Conservation (phyloP, 2,888 invertebrate species). For the Nomada hirtipes region DNA sequence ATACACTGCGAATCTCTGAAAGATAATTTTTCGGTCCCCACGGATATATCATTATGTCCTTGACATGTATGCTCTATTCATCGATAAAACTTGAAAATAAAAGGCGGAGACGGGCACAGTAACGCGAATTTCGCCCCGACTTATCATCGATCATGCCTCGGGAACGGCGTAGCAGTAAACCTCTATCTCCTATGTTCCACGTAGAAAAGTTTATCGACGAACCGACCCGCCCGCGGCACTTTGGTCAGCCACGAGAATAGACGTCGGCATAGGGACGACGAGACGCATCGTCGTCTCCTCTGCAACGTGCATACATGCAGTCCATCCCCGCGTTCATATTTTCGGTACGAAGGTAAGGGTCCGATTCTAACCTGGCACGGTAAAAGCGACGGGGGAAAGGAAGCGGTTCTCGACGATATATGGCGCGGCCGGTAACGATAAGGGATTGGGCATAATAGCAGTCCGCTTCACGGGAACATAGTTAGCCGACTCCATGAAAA, state of each 20-base stretch:
- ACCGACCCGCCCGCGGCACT: conserved; percentile 48
- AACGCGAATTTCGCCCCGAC: conserved; percentile 59
- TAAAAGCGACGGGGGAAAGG: conserved; percentile 60
- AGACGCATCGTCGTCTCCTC: neutral
- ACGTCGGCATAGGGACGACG: conserved; percentile 20
- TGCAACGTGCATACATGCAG: neutral
- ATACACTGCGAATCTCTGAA: conserved; percentile 5
- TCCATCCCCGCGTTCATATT: conserved; percentile 50
- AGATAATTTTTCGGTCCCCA: conserved; percentile 44
- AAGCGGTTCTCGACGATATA: conserved; percentile 73
- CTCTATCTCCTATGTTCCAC: conserved; percentile 49
- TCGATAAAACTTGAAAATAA: conserved; percentile 52
- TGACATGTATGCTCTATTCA: conserved; percentile 44
- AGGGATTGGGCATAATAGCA: conserved; percentile 78
- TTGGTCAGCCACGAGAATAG: conserved; percentile 48
- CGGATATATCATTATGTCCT: conserved; percentile 56
- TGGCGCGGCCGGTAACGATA: conserved; percentile 75
- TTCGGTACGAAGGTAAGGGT: conserved; percentile 51
- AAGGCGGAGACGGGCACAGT: conserved; percentile 27
- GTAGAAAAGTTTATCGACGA: conserved; percentile 56
- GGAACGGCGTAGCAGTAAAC: conserved; percentile 55
- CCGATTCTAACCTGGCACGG: conserved; percentile 53
- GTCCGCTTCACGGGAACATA: conserved; percentile 73
- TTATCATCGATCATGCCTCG: conserved; percentile 55
- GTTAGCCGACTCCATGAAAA: conserved; percentile 78